Evolutionary conservation across 2,888 invertebrate species (phyloP), one percentile per base, ranked within the genome.

Genomic region (Malthinus seriepunctatus): DNA sequence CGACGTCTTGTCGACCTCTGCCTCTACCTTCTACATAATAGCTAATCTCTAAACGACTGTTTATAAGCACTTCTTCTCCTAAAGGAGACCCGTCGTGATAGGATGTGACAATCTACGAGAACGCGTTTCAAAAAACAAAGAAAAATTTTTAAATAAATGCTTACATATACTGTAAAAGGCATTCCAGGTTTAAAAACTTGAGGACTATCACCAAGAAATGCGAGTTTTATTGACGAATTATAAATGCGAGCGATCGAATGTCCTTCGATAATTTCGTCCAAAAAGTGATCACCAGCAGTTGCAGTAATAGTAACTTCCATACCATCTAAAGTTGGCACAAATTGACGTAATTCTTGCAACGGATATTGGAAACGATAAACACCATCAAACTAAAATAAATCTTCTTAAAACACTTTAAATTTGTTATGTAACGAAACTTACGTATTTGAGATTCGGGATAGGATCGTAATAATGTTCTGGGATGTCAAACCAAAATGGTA

Each of bases 161-260:
- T 85, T 78, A 91, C 91, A 76, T 93, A 93, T 46, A 88, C 84
- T 62, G 88, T 89, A 71, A 95, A 90, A 0, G 95, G 93, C 91
- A 97, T 95, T 7, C 92, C 85, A 0, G 97, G 97, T 77, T 97
- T 97, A 80, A 97, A 97, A 10, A 97, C 90, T 78, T 97, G 94
- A 6, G 97, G 93, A 0, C 89, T 86, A 32, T 93, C 94, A 0
- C 97, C 97, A 1, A 97, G 82, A 78, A 97, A 94, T 34, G 87
- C 84, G 1, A 97, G 84, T 51, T 87, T 86, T 6, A 95, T 83
- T 6, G 91, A 91, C 0, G 95, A 93, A 79, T 95, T 94, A 75
- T 89, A 95, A 48, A 97, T 88, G 66, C 95, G 82, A 0, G 95
- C 91, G 58, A 89, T 88, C 9, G 95, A 90, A 81, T 88, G 93